A percentile compares a stretch with the other conserved stretches of the same genome.
Conservation (phyloP, 2,113 vertebrate genomes). For the Ochotona curzoniae region DNA sequence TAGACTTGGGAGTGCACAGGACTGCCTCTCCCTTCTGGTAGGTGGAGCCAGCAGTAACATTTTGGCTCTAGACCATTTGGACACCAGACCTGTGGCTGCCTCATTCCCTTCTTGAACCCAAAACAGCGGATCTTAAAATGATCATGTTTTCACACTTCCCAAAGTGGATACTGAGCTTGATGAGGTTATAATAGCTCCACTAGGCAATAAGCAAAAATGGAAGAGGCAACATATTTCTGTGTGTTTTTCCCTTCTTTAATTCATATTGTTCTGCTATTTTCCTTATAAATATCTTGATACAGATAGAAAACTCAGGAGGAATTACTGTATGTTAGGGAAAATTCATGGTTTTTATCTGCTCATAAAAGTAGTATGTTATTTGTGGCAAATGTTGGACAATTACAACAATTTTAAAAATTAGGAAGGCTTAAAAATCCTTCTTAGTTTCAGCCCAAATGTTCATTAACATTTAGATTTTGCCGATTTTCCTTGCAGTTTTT, state of each 20-base stretch:
- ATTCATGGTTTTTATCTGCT: slow-evolving; percentile 4
- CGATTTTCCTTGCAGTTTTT: slow-evolving; percentile 30
- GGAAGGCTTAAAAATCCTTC: not conserved
- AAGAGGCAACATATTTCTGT: not conserved
- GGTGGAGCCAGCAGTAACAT: not conserved
- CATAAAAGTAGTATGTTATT: slow-evolving; percentile 11
- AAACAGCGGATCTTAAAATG: not conserved
- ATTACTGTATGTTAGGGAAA: not conserved
- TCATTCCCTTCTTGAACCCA: not conserved
- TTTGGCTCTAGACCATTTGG: not conserved
- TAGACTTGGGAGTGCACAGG: not conserved
- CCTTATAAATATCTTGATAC: slow-evolving; percentile 12
- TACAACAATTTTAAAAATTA: not conserved
- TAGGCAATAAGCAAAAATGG: not conserved
- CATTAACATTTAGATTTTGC: slow-evolving; percentile 12
- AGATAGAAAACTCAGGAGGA: not conserved
- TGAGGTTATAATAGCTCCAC: not conserved
- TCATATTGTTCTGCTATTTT: not conserved
- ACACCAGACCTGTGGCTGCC: not conserved
- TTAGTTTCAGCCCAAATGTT: not conserved
- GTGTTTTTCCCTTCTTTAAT: not conserved
- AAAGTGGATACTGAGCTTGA: not conserved
- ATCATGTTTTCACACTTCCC: not conserved
- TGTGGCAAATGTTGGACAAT: slow-evolving; percentile 23
- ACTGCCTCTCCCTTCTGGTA: not conserved